Evolutionary conservation across 2,113 vertebrate species (phyloP).

Genomic region (Mirounga angustirostris): DNA sequence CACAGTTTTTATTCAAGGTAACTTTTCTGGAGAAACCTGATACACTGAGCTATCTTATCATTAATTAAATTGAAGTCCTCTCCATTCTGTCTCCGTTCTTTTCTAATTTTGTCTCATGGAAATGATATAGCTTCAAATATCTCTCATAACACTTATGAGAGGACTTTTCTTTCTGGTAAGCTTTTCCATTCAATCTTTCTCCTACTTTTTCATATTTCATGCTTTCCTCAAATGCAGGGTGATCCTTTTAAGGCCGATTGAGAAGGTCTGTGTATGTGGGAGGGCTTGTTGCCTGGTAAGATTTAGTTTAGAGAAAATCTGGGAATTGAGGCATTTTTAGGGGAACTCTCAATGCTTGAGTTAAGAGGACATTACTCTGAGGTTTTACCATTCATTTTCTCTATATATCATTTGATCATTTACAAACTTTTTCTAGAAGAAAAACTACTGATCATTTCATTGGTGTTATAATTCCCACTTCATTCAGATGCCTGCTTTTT

Average conservation of each 20-base stretch:
- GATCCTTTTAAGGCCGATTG: not conserved
- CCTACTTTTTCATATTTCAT: not conserved
- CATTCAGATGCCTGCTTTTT: not conserved
- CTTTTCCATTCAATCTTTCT: not conserved
- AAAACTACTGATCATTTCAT: not conserved
- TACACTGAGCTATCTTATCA: not conserved
- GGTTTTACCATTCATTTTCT: not conserved
- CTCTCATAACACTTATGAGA: not conserved
- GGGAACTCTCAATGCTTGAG: not conserved
- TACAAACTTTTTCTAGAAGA: not conserved
- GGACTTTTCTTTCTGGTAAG: not conserved
- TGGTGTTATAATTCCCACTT: not conserved
- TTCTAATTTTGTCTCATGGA: not conserved
- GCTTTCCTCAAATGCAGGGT: not conserved
- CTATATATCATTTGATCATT: not conserved
- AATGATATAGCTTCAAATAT: not conserved
- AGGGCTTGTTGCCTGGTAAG: not conserved
- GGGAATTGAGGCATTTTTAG: not conserved
- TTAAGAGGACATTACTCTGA: not conserved
- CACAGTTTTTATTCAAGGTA: not conserved
- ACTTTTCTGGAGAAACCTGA: not conserved
- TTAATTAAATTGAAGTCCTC: not conserved
- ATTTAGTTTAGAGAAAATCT: not conserved
- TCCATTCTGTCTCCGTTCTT: not conserved
- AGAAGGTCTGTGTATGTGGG: not conserved